Conservation (phyloP, 2,888 invertebrate genomes). For the Caenorhabditis sp. region DNA sequence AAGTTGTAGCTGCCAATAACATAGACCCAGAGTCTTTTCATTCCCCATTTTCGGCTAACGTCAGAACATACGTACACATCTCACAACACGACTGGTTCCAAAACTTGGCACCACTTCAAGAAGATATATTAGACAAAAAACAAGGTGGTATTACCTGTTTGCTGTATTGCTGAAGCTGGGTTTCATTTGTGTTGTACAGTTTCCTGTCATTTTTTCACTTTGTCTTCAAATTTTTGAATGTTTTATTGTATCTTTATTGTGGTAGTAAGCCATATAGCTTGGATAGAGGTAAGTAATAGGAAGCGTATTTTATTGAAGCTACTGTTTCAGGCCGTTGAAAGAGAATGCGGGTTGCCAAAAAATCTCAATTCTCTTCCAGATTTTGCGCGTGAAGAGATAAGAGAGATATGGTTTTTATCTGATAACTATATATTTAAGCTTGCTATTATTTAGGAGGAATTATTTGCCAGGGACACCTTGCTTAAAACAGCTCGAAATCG, state of each 20-base stretch:
- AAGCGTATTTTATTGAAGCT: too few species aligned
- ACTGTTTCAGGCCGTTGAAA: constrained; percentile 15
- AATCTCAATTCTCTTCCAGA: constrained; percentile 75
- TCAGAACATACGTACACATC: constrained; percentile 44
- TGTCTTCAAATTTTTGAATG: background rate
- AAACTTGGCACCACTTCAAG: constrained; percentile 56
- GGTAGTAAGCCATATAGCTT: too few species aligned
- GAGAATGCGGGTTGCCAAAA: constrained; percentile 75
- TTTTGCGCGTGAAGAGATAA: constrained; percentile 79
- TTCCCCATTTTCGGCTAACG: constrained; percentile 10
- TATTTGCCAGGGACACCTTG: constrained; percentile 76
- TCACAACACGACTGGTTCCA: constrained; percentile 58
- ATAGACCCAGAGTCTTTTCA: constrained; percentile 21
- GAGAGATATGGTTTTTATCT: constrained; percentile 74
- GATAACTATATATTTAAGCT: background rate
- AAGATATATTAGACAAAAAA: constrained; percentile 44
- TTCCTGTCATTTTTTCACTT: constrained; percentile 29
- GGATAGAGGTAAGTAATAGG: too few species aligned
- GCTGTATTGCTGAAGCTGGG: constrained; percentile 53
- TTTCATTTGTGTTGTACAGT: constrained; percentile 15
- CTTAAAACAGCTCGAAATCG: constrained; percentile 74
- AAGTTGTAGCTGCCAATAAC: constrained; percentile 50
- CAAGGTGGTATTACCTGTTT: constrained; percentile 65
- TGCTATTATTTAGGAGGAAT: constrained; percentile 72
- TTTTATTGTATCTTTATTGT: too few species aligned